Conservation (phyloP, 2,797 vertebrate genomes). For the Cynopterus sphinx region DNA sequence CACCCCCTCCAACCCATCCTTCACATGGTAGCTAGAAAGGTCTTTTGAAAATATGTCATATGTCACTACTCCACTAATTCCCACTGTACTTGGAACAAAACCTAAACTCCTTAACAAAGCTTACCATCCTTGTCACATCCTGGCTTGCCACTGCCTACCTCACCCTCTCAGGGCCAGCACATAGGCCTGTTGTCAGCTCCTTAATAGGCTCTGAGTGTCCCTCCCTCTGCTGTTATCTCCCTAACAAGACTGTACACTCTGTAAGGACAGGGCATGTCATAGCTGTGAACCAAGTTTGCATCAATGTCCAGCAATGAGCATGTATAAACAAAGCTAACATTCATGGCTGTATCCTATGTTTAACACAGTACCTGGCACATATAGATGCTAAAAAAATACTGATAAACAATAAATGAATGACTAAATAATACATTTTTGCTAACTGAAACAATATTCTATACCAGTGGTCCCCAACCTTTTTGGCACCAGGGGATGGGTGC, state of each 20-base stretch:
- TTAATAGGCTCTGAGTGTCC: background rate
- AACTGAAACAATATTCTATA: background rate
- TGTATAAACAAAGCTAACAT: background rate
- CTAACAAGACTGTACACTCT: background rate
- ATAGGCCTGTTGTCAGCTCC: background rate
- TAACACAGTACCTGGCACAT: background rate
- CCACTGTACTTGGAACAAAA: conserved; percentile 23
- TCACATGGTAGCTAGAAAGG: background rate
- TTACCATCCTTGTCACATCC: background rate
- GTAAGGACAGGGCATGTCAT: background rate
- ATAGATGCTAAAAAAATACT: background rate
- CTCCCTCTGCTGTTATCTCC: background rate
- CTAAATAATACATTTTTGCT: background rate
- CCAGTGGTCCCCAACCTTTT: background rate
- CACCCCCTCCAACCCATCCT: background rate
- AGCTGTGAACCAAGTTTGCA: background rate
- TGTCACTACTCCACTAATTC: background rate
- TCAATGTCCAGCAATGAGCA: background rate
- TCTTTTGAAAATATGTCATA: background rate
- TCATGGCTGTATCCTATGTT: background rate
- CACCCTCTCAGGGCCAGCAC: background rate
- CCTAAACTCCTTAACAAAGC: conserved; percentile 5
- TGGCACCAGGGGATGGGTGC: too few relatives aligned
- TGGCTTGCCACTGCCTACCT: background rate
- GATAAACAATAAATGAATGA: background rate